phyloP scores from a whole-genome alignment of 2,113 vertebrate species.

The Arenaria interpres region DNA sequence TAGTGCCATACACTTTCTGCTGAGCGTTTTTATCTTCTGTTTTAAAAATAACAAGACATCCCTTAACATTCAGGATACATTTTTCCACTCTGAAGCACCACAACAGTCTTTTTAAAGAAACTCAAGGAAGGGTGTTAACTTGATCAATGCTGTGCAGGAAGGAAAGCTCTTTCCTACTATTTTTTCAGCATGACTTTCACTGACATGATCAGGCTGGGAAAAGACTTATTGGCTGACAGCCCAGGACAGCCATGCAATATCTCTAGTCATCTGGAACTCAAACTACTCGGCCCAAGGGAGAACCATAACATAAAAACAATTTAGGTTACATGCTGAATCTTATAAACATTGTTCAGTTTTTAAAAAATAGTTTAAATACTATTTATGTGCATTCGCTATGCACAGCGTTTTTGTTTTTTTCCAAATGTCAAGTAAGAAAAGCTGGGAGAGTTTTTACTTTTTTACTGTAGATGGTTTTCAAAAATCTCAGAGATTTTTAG shows the following conservation, averaged over 20 bases:
- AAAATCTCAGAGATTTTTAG: not conserved
- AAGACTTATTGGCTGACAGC: conserved; percentile 74
- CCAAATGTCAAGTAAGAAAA: not conserved
- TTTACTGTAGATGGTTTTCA: not conserved
- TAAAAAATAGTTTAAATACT: conserved; percentile 44
- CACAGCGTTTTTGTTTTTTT: not conserved
- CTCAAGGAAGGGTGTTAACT: conserved; percentile 78
- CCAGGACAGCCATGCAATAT: conserved; percentile 69
- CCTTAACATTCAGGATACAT: conserved; percentile 58
- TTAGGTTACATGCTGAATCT: conserved; percentile 41
- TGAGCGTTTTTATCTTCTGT: conserved; percentile 19
- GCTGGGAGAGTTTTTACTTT: not conserved
- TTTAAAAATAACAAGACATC: conserved; percentile 72
- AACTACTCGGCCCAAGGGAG: conserved; percentile 58
- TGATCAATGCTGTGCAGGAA: conserved; percentile 73
- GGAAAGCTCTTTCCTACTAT: conserved; percentile 77
- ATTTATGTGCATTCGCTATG: not conserved
- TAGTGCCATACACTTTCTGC: not conserved
- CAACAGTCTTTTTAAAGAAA: conserved; percentile 77
- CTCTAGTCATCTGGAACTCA: conserved; percentile 71
- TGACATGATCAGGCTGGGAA: conserved; percentile 80
- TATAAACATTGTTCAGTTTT: conserved; percentile 39
- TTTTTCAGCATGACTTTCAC: conserved; percentile 80
- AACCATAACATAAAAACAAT: conserved; percentile 60
- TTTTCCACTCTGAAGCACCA: conserved; percentile 67